A percentile compares a stretch with the other conserved stretches of the same genome.
Conservation (phyloP, 1,140 invertebrate genomes). For the Bombus superbus region DNA sequence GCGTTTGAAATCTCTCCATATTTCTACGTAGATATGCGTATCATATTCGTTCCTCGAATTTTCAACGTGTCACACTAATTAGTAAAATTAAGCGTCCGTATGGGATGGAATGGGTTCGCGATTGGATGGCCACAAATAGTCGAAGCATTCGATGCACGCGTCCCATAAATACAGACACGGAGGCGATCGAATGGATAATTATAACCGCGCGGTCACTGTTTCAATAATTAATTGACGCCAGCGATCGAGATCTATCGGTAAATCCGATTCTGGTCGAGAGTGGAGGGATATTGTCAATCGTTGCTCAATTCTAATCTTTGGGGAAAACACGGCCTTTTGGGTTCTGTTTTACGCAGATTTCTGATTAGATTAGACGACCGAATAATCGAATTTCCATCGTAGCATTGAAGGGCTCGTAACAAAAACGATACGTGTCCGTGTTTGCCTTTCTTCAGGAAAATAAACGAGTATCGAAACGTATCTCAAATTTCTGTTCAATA, state of each 20-base stretch:
- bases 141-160: slow-evolving; percentile 37
- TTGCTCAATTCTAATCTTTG: not conserved
- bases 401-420: not conserved
- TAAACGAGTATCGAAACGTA: no score
- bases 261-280: not conserved
- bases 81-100: slow-evolving; percentile 54
- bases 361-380: not conserved
- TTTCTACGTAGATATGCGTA: no score
- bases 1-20: not conserved
- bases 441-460: not conserved
- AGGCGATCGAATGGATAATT: slow-evolving; percentile 70
- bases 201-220: slow-evolving; percentile 68
- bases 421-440: not conserved
- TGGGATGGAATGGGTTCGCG: slow-evolving; percentile 54
- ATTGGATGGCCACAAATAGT: slow-evolving; percentile 63
- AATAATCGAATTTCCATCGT: not conserved
- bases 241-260: slow-evolving; percentile 33
- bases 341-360: not conserved
- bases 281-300: slow-evolving; percentile 36
- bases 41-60: slow-evolving; percentile 26
- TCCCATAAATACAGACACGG: slow-evolving; percentile 60
- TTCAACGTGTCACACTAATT: slow-evolving; percentile 62
- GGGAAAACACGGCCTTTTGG: not conserved
- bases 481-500: no score
- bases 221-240: slow-evolving; percentile 61